Evolutionary conservation across 2,113 vertebrate species (phyloP).

Genomic region (Egretta garzetta): DNA sequence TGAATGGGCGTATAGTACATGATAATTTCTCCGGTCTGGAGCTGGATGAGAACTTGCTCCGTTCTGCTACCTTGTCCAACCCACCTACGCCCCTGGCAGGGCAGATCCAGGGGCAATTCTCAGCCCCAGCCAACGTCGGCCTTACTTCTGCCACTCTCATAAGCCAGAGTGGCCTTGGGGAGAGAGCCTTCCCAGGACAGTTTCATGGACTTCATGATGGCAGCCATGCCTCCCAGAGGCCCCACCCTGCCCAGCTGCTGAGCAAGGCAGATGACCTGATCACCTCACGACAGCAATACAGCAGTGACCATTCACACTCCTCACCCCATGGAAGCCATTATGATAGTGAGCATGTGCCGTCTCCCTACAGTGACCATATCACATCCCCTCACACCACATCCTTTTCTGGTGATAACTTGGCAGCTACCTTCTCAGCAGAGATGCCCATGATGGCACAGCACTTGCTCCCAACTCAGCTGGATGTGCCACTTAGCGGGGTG

Average conservation of each 20-base stretch:
- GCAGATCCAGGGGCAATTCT: conserved; percentile 84
- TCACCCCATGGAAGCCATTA: conserved; percentile 95
- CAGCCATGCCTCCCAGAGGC: conserved; percentile 86
- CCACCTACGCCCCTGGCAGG: conserved; percentile 82
- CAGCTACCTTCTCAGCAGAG: conserved; percentile 89
- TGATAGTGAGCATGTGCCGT: conserved; percentile 93
- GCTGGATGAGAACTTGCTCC: conserved; percentile 95
- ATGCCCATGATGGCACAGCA: conserved; percentile 87
- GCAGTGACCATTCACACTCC: conserved; percentile 85
- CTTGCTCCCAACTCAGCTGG: conserved; percentile 84
- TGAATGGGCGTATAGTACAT: conserved; percentile 89
- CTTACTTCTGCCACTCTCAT: conserved; percentile 86
- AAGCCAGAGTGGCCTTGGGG: conserved; percentile 86
- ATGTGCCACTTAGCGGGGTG: conserved; percentile 90
- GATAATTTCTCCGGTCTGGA: conserved; percentile 93
- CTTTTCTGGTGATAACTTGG: conserved; percentile 80
- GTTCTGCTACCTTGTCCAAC: conserved; percentile 84
- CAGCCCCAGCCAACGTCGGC: conserved; percentile 81
- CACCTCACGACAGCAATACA: conserved; percentile 88
- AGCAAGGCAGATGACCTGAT: conserved; percentile 88
- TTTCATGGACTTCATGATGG: conserved; percentile 84
- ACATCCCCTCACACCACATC: conserved; percentile 89
- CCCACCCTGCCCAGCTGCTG: conserved; percentile 86
- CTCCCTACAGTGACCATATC: conserved; percentile 95
- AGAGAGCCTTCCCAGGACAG: conserved; percentile 89